Conservation (phyloP, 92 coral and sea anemone genomes). For the Isaurus tuberculatus region DNA sequence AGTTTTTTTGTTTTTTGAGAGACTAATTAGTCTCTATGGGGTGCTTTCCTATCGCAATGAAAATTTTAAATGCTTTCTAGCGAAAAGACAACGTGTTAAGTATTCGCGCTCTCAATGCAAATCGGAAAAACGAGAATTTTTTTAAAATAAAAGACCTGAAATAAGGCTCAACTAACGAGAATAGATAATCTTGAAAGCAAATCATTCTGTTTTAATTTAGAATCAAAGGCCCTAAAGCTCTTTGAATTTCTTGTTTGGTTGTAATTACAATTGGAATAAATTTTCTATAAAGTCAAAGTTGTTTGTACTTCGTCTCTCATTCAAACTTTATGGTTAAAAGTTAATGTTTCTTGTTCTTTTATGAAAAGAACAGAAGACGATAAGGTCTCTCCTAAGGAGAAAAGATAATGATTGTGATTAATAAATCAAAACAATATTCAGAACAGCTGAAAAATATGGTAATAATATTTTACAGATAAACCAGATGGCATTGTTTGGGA, state of each 20-base stretch:
- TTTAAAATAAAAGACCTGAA: background rate
- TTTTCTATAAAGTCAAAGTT: background rate
- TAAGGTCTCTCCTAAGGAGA: conserved; percentile 44
- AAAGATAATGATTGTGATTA: conserved; percentile 59
- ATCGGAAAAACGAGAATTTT: background rate
- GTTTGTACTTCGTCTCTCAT: conserved; percentile 11
- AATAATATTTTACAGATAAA: conserved; percentile 22
- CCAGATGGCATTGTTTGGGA: conserved; percentile 30
- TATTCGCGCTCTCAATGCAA: background rate
- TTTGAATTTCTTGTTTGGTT: too few species aligned
- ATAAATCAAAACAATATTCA: conserved; percentile 64
- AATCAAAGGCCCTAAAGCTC: background rate
- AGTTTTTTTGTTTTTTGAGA: conserved; percentile 14
- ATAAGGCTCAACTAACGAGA: background rate
- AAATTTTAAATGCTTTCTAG: conserved; percentile 12
- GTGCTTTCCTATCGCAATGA: conserved; percentile 37
- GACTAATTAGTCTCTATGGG: conserved; percentile 40
- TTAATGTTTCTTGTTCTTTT: conserved; percentile 62
- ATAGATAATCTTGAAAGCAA: background rate
- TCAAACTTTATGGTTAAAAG: conserved; percentile 56
- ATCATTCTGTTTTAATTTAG: background rate
- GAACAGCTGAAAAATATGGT: conserved; percentile 67
- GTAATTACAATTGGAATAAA: too few species aligned
- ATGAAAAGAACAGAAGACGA: conserved; percentile 60
- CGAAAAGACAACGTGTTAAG: conserved; percentile 3